phyloP scores from a whole-genome alignment of 2,113 vertebrate genomes.

The Ceratotherium simum region DNA sequence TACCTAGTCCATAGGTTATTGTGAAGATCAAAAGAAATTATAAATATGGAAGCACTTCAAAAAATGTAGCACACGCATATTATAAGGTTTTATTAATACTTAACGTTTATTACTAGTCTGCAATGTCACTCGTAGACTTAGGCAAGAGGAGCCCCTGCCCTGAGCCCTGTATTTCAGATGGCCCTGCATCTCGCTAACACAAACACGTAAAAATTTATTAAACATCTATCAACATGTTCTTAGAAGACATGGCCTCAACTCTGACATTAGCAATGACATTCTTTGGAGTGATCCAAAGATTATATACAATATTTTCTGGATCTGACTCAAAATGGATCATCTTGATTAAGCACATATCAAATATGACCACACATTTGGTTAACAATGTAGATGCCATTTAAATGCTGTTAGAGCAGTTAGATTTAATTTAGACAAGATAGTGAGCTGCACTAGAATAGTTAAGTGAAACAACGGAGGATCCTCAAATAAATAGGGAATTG shows the following conservation, averaged over 20 bases:
- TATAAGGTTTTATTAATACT: conserved; percentile 58
- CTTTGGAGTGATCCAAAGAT: conserved; percentile 35
- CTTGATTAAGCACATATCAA: conserved; percentile 61
- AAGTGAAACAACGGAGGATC: conserved; percentile 1
- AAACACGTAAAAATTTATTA: conserved; percentile 21
- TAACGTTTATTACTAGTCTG: conserved; percentile 34
- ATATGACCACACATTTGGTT: conserved; percentile 33
- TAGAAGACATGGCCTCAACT: not conserved
- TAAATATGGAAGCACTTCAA: conserved; percentile 60
- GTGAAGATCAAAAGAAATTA: conserved; percentile 69
- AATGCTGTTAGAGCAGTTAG: conserved; percentile 38
- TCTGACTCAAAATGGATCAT: not conserved
- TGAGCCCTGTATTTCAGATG: conserved; percentile 5
- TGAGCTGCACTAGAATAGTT: conserved; percentile 12
- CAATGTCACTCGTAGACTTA: not conserved
- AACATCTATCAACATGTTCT: not conserved
- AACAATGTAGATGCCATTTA: conserved; percentile 35
- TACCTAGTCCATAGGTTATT: conserved; percentile 66
- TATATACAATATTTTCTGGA: conserved; percentile 11
- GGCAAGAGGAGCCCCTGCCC: not conserved
- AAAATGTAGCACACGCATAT: conserved; percentile 54
- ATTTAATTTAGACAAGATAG: conserved; percentile 56
- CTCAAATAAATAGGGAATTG: conserved; percentile 28
- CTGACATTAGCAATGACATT: conserved; percentile 7
- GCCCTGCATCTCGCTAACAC: not conserved